Base-by-base conservation (phyloP, 2,797 vertebrate species). In the Lepilemur ruficaudatus region DNA sequence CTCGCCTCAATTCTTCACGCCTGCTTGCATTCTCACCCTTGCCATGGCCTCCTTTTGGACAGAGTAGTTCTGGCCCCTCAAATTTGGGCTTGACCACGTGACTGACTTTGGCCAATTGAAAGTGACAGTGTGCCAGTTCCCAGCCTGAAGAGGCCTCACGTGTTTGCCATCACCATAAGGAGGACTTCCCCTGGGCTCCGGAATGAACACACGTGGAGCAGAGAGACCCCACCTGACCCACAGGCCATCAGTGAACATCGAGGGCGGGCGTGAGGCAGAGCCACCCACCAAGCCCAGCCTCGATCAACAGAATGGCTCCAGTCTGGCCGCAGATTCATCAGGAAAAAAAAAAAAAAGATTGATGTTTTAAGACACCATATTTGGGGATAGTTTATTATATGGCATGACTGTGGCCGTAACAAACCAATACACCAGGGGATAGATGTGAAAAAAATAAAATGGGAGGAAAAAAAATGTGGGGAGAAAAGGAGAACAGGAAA, bases 261-360 rank as follows among this genome's bases (percentile, higher is more conserved):
- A 38, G 38, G 38, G 38, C 38, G 30, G 35, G 1, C 46, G 18
- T 15, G 9, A 13, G 57, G 46, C 20, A 52, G 43, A 86, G 17
- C 23, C n/a, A 32, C 32, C 35, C 28, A 22, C n/a, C 89, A 8
- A 5, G 32, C 70, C 50, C 20, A 38, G 35, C 28, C 28, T 7
- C 4, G 32, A 22, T 5, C 32, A 50, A 28, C 61, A 55, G 41
- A 9, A 28, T 20, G 4, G 48, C 25, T 38, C 30, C 25, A 52
- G 59, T 61, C 8, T 50, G 67, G 28, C 65, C 11, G 1, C 55
- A 59, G n/a, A 59, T 35, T 22, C 38, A 72, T 8, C 13, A 11
- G 32, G 14, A 0, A 6, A 7, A 18, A 6, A 2, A 11, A 41
- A 1, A 32, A 6, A 10, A 22, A 4, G 4, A 35, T 4, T 18